Percentiles rank a stretch among this genome's conserved stretches.
These are phyloP conservation scores for Pomatostomus ruficeps DNA, from an alignment of 2,113 vertebrate species.

Conservation along the genomic window DNA sequence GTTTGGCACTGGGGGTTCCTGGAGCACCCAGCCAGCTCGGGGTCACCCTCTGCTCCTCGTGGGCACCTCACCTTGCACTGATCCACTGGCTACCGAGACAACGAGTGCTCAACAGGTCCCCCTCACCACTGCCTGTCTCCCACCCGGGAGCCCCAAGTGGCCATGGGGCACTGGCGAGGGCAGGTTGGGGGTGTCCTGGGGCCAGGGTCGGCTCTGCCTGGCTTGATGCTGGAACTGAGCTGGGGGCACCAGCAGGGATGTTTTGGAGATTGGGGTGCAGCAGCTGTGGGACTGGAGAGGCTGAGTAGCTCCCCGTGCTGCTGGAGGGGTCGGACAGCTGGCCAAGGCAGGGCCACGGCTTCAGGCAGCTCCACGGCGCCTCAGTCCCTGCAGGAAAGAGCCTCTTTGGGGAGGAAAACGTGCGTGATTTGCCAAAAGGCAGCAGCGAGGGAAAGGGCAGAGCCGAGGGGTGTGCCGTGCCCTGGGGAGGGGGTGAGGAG, in stretches of 20 bases:
- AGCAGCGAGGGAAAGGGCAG: not conserved
- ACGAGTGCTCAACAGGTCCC: not conserved
- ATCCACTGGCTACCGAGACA: not conserved
- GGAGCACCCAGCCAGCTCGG: not conserved
- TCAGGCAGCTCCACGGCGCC: not conserved
- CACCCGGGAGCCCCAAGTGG: not conserved
- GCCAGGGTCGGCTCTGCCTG: not conserved
- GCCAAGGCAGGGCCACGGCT: not conserved
- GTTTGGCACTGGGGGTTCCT: not conserved
- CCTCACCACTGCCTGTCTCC: fast-evolving
- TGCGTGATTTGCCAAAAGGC: not conserved
- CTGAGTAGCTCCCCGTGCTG: not conserved
- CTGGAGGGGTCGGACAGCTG: not conserved
- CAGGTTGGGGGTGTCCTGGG: not conserved
- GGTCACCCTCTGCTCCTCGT: not conserved
- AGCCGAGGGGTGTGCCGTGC: not conserved
- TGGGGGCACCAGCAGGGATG: fast-evolving
- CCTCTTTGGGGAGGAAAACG: not conserved
- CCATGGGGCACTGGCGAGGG: fast-evolving
- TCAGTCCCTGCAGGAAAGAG: not conserved
- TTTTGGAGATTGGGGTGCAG: not conserved
- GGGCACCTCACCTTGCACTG: fast-evolving
- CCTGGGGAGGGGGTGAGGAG: not conserved
- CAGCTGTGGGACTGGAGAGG: fast-evolving
- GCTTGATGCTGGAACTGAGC: not conserved